Conservation (phyloP, 2,113 vertebrate genomes). For the Triplophysa rosa region DNA sequence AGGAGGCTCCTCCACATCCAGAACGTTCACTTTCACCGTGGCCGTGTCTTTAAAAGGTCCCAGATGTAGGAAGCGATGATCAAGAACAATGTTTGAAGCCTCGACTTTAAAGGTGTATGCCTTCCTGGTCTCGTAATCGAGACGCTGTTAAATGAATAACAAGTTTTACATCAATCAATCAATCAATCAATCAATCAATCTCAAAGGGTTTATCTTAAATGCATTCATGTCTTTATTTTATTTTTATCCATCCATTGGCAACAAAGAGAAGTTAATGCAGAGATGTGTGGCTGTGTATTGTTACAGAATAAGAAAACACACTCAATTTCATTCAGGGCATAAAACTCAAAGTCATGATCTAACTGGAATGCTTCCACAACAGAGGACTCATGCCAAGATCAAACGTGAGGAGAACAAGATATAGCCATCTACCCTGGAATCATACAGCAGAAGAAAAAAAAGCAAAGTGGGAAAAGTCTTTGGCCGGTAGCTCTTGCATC, state of each 20-base stretch:
- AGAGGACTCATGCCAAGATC: slow-evolving; percentile 30
- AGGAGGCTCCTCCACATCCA: slow-evolving; percentile 88
- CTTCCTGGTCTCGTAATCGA: slow-evolving; percentile 92
- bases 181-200: not conserved
- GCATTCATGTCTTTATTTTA: not conserved
- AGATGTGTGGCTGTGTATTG: not conserved
- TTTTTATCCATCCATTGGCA: not conserved
- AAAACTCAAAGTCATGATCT: not conserved
- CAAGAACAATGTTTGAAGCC: slow-evolving; percentile 83
- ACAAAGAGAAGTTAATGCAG: not conserved
- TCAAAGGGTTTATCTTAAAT: not conserved
- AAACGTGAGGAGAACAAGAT: slow-evolving; percentile 14
- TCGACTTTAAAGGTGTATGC: slow-evolving; percentile 89
- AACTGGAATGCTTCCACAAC: slow-evolving; percentile 18
- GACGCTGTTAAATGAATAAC: slow-evolving; percentile 66
- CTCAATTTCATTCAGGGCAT: not conserved
- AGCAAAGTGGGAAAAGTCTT: slow-evolving; percentile 4
- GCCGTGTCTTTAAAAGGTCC: slow-evolving; percentile 90
- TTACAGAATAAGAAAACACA: not conserved
- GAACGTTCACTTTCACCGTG: slow-evolving; percentile 85
- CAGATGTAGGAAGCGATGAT: slow-evolving; percentile 82
- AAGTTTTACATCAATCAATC: not conserved
- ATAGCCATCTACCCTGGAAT: not conserved
- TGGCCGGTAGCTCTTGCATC: slow-evolving; percentile 24
- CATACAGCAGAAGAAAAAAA: slow-evolving; percentile 14